Percentiles rank a stretch among this genome's conserved stretches.
Conservation (phyloP, 2,888 invertebrate species). For the Diplolepis rosae region DNA sequence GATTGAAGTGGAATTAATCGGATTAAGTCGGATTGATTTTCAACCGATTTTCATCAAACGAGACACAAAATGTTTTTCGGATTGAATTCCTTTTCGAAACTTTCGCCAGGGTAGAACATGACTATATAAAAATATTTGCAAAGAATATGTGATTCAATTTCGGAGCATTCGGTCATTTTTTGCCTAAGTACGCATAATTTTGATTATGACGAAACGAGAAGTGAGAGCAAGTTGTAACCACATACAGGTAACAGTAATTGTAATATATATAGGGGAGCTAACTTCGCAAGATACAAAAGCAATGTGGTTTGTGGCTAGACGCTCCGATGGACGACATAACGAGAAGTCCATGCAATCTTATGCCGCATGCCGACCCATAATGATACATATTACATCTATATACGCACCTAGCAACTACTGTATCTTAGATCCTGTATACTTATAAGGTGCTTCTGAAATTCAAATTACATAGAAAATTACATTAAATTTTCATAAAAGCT, state of each 20-base stretch:
- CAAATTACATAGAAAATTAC: too few relatives aligned
- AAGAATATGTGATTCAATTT: not conserved
- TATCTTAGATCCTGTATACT: not conserved
- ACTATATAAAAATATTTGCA: not conserved
- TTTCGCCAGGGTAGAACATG: not conserved
- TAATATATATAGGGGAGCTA: conserved; percentile 15
- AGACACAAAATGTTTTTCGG: too few relatives aligned
- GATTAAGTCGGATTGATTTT: too few relatives aligned
- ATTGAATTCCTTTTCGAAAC: not conserved
- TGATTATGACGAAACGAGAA: not conserved
- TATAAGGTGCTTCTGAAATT: not conserved
- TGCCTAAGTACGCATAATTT: not conserved
- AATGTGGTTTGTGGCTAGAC: conserved; percentile 68
- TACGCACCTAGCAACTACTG: not conserved
- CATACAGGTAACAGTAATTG: not conserved
- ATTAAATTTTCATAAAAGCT: too few relatives aligned
- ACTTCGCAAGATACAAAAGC: conserved; percentile 8
- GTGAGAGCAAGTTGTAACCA: not conserved
- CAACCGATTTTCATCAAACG: too few relatives aligned
- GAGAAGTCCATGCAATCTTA: conserved; percentile 1
- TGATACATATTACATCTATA: not conserved
- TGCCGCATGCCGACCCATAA: not conserved
- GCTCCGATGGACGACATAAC: conserved; percentile 64
- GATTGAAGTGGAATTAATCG: too few relatives aligned
- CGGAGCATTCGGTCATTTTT: not conserved